These are phyloP conservation scores for Microcebus tavaratra DNA, from an alignment of 2,113 vertebrate species.

Conservation along the genomic window DNA sequence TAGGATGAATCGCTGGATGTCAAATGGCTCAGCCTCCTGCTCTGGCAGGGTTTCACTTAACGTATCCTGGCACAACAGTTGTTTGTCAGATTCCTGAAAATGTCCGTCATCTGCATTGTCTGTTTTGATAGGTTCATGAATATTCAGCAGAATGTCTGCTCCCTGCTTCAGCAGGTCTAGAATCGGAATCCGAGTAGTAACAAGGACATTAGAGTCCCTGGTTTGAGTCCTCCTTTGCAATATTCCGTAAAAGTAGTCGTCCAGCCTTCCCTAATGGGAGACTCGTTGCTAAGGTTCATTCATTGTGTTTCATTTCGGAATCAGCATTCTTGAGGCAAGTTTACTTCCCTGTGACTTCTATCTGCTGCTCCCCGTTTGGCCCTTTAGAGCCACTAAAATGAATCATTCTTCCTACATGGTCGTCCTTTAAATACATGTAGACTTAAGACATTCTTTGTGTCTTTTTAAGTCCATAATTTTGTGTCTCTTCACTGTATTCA, in stretches of 20 bases:
- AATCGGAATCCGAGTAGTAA: not conserved
- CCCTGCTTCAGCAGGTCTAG: not conserved
- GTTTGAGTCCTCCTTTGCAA: not conserved
- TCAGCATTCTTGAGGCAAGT: not conserved
- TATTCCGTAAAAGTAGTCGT: not conserved
- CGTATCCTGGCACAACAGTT: too few relatives aligned
- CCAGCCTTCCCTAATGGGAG: too few relatives aligned
- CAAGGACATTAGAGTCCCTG: too few relatives aligned
- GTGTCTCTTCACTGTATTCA: not conserved
- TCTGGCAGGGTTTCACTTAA: not conserved
- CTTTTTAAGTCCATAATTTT: not conserved
- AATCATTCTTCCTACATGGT: not conserved
- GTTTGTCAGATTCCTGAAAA: not conserved
- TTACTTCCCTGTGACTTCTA: not conserved
- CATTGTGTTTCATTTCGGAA: not conserved
- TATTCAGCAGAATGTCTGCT: not conserved
- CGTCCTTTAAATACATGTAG: not conserved
- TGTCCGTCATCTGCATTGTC: not conserved
- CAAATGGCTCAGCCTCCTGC: not conserved
- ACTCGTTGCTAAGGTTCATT: too few relatives aligned
- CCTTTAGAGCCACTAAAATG: not conserved
- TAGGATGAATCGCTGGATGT: not conserved
- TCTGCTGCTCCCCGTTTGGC: not conserved
- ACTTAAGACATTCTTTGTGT: not conserved
- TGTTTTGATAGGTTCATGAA: not conserved